Evolutionary conservation across 2,797 vertebrate genomes (phyloP).

Genomic region (Syngnathus acus): DNA sequence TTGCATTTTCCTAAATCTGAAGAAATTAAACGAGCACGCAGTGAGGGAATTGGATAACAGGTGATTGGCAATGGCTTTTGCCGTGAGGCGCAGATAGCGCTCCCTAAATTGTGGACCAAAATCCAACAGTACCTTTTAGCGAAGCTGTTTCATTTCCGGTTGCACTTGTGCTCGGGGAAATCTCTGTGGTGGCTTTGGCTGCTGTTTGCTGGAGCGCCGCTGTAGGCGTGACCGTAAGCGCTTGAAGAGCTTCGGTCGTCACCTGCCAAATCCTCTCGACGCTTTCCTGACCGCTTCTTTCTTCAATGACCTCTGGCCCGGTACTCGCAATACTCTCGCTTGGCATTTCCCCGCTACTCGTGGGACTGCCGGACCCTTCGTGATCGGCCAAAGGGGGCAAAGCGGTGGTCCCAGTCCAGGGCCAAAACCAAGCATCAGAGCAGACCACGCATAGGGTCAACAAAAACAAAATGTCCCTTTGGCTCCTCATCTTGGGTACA

Average conservation of each 20-base stretch:
- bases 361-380: slow-evolving; percentile 48
- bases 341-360: slow-evolving; percentile 44
- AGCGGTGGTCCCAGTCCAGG: slow-evolving; percentile 38
- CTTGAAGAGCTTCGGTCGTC: slow-evolving; percentile 45
- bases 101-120: too few relatives aligned
- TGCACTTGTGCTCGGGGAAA: slow-evolving; percentile 32
- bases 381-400: slow-evolving; percentile 38
- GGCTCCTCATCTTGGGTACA: slow-evolving; percentile 51
- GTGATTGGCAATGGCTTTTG: too few relatives aligned
- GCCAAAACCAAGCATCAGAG: slow-evolving; percentile 68
- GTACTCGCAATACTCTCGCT: slow-evolving; percentile 44
- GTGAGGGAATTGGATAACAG: too few relatives aligned
- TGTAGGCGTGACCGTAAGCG: slow-evolving; percentile 37
- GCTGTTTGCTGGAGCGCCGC: slow-evolving; percentile 13
- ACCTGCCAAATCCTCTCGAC: slow-evolving; percentile 53
- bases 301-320: slow-evolving; percentile 56
- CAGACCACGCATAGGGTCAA: slow-evolving; percentile 38
- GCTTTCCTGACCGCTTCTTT: slow-evolving; percentile 47
- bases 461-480: slow-evolving; percentile 48
- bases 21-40: too few relatives aligned
- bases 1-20: too few relatives aligned
- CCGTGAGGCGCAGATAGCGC: too few relatives aligned
- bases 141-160: slow-evolving; percentile 53
- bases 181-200: slow-evolving; percentile 22
- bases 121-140: slow-evolving; percentile 27